Evolutionary conservation across 2,888 invertebrate genomes (phyloP), one percentile per base, ranked within the genome.

Genomic region (Chelonus formosanus): DNA sequence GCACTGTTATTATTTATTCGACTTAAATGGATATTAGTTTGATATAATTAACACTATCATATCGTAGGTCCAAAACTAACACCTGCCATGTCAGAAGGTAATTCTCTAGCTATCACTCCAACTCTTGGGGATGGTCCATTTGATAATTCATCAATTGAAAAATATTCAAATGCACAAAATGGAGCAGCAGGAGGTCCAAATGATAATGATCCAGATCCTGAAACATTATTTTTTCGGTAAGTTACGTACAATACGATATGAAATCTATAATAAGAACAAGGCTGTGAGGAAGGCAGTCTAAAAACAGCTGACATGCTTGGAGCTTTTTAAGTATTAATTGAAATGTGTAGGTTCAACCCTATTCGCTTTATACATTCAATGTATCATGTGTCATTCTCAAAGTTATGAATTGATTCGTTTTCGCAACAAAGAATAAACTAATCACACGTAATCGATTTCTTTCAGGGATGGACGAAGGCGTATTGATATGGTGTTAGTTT

Each of bases 401-500:
- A 45, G 43, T 40, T 34, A 50, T 4, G 20, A 20, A 20, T 20
- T 20, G 20, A 20, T 20, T 20, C 20, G 20, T 20, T 20, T 20
- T 20, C 2, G 20, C 20, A 20, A 20, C 20, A 20, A 20, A 20
- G 20, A 20, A 20, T 20, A 20, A 20, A 20, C 20, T 20, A 20
- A 20, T 20, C 20, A 20, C 2, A 45, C 40, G 56, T 43, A 55
- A 47, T 56, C 35, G 7, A 50, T 50, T 50, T 7, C 5, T 64
- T 56, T 91, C 77, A 88, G 92, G 7, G 95, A 95, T 75, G 93
- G 93, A 0, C 87, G 91, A 61, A 86, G 95, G 45, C 87, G 93
- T 73, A 94, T 96, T 75, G 96, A 97, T 84, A 94, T 95, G 90
- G 90, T 97, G 5, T 80, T 97, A 55, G 95, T 93, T 0, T 96